Evolutionary conservation across 2,888 invertebrate species (phyloP).

Genomic region (Hyles lineata): DNA sequence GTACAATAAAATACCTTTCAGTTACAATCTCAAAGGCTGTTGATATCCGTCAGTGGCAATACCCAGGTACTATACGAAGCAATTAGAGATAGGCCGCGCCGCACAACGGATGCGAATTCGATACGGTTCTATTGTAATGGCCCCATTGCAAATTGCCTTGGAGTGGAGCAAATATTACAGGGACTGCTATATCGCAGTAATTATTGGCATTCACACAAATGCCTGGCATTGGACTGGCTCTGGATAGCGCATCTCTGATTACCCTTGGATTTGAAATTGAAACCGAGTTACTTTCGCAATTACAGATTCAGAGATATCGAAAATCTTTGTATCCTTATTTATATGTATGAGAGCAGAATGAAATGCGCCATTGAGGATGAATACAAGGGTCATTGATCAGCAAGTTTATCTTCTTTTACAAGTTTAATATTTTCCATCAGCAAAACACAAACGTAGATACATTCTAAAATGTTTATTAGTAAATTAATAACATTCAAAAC

Average conservation of each 20-base stretch:
- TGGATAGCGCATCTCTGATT: constrained; percentile 10
- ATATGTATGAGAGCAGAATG: too few relatives aligned
- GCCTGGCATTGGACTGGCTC: not conserved
- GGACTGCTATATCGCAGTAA: constrained; percentile 38
- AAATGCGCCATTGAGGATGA: not conserved
- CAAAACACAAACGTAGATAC: not conserved
- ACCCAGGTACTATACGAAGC: constrained; percentile 30
- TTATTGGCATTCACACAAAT: constrained; percentile 34
- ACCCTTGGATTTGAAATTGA: not conserved
- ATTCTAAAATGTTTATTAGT: not conserved
- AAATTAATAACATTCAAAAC: not conserved
- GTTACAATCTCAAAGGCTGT: not conserved
- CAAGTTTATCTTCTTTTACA: too few relatives aligned
- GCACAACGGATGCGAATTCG: constrained; percentile 46
- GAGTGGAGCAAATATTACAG: constrained; percentile 37
- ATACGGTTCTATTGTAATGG: constrained; percentile 42
- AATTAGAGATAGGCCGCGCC: constrained; percentile 40
- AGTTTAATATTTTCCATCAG: not conserved
- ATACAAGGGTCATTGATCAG: not conserved
- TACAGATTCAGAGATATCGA: too few relatives aligned
- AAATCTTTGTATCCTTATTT: not conserved
- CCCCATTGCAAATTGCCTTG: constrained; percentile 39
- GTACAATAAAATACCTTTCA: not conserved
- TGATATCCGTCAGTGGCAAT: constrained; percentile 42
- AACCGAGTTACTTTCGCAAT: not conserved